Conservation (phyloP, 2,797 vertebrate genomes). For the Cossypha caffra region DNA sequence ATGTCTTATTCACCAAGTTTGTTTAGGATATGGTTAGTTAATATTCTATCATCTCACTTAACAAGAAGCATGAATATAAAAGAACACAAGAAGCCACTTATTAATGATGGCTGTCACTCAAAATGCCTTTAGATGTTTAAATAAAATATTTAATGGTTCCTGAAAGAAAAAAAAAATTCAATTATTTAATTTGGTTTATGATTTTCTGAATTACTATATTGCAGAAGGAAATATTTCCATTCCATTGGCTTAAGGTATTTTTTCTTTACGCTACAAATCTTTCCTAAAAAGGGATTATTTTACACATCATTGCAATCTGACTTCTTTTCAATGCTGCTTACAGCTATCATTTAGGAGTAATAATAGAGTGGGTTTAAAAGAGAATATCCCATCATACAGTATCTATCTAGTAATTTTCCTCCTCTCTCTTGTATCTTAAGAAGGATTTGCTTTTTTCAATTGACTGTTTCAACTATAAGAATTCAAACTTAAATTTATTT, state of each 20-base stretch:
- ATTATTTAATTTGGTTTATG: background rate
- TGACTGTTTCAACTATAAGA: conserved; percentile 37
- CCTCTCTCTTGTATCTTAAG: background rate
- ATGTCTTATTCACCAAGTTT: background rate
- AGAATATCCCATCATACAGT: conserved; percentile 41
- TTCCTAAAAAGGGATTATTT: conserved; percentile 38
- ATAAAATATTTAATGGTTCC: background rate
- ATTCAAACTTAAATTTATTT: conserved; percentile 31
- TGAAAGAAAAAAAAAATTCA: background rate
- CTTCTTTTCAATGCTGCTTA: conserved; percentile 25
- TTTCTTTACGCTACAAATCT: conserved; percentile 15
- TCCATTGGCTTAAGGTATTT: conserved; percentile 14
- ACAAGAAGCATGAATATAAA: background rate
- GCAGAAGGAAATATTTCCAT: background rate
- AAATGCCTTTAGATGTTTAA: background rate
- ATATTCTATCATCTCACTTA: background rate
- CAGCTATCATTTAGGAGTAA: conserved; percentile 59
- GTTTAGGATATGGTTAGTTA: background rate
- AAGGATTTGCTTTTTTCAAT: conserved; percentile 32
- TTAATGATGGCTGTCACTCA: background rate
- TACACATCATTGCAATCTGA: conserved; percentile 51
- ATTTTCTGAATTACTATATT: background rate
- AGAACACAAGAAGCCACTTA: background rate
- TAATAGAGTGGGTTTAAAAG: conserved; percentile 43
- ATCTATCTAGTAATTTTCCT: conserved; percentile 55